These are phyloP conservation scores for Chelonoidis abingdonii DNA, from an alignment of 2,113 vertebrate genomes.

Conservation along the genomic window DNA sequence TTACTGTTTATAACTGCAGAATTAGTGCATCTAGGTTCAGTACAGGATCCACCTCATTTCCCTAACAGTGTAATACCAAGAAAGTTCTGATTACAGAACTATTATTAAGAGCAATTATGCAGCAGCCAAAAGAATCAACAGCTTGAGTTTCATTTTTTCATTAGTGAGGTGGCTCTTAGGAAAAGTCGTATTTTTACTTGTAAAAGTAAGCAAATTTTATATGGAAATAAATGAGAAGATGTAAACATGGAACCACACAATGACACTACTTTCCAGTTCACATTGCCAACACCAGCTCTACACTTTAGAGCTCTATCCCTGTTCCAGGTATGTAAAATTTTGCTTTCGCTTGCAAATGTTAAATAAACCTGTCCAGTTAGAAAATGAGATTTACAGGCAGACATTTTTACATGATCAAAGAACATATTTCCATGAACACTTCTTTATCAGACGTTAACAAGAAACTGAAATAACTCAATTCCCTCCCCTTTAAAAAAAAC, in stretches of 20 bases:
- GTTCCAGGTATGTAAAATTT: background rate
- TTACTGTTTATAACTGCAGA: background rate
- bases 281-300: background rate
- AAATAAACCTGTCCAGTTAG: background rate
- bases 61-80: background rate
- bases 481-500: background rate
- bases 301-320: background rate
- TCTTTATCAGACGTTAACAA: background rate
- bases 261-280: background rate
- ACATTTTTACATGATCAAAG: background rate
- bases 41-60: background rate
- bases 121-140: background rate
- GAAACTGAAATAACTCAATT: background rate
- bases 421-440: background rate
- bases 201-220: background rate
- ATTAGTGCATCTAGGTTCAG: background rate
- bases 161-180: fast-evolving
- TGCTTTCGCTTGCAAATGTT: background rate
- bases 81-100: background rate
- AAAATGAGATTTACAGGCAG: background rate
- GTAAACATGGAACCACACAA: background rate
- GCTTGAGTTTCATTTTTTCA: background rate
- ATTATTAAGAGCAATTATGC: background rate
- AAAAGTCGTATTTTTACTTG: background rate
- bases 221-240: conserved; percentile 7